Evolutionary conservation across 1,140 invertebrate genomes (phyloP), one percentile per base, ranked within the genome.

Genomic region (Drosophila triauraria): DNA sequence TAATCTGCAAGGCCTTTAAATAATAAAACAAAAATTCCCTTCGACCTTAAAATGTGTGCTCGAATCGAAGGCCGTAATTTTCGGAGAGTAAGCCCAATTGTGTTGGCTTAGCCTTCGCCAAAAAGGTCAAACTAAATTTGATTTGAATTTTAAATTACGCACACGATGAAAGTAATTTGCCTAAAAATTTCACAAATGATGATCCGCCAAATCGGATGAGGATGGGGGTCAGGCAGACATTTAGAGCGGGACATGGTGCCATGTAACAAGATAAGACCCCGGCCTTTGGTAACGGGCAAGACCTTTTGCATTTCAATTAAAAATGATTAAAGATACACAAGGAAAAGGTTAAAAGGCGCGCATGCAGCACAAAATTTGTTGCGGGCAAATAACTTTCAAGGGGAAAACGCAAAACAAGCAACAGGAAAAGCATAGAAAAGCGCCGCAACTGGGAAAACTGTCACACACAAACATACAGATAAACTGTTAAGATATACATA

Each of bases 291-390:
- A 54, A 32, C 38, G 20, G 12, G 17, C 38, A 67, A 51, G 56
- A 54, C 84, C 72, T 83, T 87, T 83, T 70, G 54, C 68, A 70
- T 77, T 87, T 88, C 80, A 88, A 88, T 88, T 88, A 87, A 88
- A 80, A 88, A 80, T 87, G 77, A 87, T 87, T 88, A 80, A 87
- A 88, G 80, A 84, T 80, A 87, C 77, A 84, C 80, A 78, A 83
- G 76, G 65, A 84, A 86, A 80, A 80, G 84, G 84, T 80, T 83
- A 80, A 87, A 88, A 68, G 80, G 62, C 56, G 67, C 63, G 74
- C 80, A 77, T 77, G 71, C 80, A 86, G 84, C 84, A 88, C 71
- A 87, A 87, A 87, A 76, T 69, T 63, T 64, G 76, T 87, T 86
- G 67, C 70, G 79, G 60, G 53, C 85, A 82, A 87, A 87, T 80